Evolutionary conservation across 2,888 invertebrate species (phyloP).

Genomic region (Amorpha juglandis): DNA sequence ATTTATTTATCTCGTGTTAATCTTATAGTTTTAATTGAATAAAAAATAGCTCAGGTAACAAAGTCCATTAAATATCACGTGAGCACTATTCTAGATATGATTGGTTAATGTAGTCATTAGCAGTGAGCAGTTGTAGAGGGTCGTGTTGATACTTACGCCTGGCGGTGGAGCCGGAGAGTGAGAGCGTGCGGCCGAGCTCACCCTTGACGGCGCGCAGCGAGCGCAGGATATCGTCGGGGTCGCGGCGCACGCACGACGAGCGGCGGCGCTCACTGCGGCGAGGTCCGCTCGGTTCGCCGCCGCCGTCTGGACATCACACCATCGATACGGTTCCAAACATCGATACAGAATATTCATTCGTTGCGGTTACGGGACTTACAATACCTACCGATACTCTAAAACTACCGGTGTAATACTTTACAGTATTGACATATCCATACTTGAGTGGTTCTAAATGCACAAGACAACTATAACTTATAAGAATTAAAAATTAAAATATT

Average conservation of each 20-base stretch:
- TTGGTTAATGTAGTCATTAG: too few relatives aligned
- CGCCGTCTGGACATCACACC: slow-evolving; percentile 36
- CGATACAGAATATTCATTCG: too few relatives aligned
- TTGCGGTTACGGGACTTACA: too few relatives aligned
- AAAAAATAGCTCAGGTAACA: neutral
- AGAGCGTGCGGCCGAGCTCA: slow-evolving; percentile 92
- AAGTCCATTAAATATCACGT: neutral
- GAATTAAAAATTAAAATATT: too few relatives aligned
- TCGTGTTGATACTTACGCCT: slow-evolving; percentile 86
- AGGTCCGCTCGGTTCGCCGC: slow-evolving; percentile 62
- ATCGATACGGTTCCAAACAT: neutral
- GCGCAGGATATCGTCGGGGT: slow-evolving; percentile 93
- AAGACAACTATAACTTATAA: too few relatives aligned
- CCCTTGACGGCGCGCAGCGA: slow-evolving; percentile 92
- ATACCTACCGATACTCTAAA: too few relatives aligned
- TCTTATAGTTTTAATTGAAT: neutral
- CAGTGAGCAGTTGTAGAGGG: too few relatives aligned
- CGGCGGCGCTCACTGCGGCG: slow-evolving; percentile 87
- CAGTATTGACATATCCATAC: too few relatives aligned
- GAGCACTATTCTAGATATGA: too few relatives aligned
- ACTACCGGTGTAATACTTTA: too few relatives aligned
- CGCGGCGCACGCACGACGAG: slow-evolving; percentile 91
- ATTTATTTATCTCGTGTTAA: neutral
- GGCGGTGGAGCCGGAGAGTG: slow-evolving; percentile 88
- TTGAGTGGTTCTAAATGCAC: too few relatives aligned